A percentile compares a stretch with the other conserved stretches of the same genome.
These are phyloP conservation scores for Leptarthrus brevirostris DNA, from an alignment of 2,888 invertebrate species.

Conservation along the genomic window DNA sequence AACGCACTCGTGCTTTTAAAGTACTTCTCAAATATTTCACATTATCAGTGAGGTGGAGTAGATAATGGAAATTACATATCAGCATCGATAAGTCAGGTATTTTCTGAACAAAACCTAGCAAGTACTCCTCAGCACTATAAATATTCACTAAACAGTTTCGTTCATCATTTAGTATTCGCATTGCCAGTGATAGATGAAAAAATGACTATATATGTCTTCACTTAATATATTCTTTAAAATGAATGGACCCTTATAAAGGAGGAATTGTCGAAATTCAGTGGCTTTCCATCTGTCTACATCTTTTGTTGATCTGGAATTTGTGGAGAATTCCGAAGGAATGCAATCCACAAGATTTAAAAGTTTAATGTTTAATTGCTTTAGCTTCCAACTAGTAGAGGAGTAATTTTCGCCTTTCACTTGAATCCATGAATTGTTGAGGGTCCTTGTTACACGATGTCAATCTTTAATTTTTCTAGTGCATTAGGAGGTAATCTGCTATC, in stretches of 20 bases:
- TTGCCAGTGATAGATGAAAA: not conserved
- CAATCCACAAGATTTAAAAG: not conserved
- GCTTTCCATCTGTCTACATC: conserved; percentile 52
- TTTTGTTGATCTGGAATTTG: conserved; percentile 50
- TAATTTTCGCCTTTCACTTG: conserved; percentile 1
- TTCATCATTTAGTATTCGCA: not conserved
- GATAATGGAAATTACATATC: conserved; percentile 13
- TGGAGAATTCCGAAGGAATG: conserved; percentile 41
- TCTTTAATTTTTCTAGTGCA: not conserved
- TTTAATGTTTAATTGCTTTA: not conserved
- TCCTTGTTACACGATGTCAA: conserved; percentile 23
- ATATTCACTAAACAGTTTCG: not conserved
- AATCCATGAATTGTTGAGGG: not conserved
- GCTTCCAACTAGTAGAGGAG: not conserved
- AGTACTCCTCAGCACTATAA: not conserved
- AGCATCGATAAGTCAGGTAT: not conserved
- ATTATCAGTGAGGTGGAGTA: conserved; percentile 39
- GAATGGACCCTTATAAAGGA: conserved; percentile 51
- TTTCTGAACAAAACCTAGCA: not conserved
- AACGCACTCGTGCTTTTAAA: not conserved
- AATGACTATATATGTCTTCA: not conserved
- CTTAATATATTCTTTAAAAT: conserved; percentile 45
- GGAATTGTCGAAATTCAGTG: conserved; percentile 53
- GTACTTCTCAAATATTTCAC: conserved; percentile 32
- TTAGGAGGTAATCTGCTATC: not conserved